Evolutionary conservation across 2,113 vertebrate species (phyloP).

Genomic region (Mormyrus lacerda): DNA sequence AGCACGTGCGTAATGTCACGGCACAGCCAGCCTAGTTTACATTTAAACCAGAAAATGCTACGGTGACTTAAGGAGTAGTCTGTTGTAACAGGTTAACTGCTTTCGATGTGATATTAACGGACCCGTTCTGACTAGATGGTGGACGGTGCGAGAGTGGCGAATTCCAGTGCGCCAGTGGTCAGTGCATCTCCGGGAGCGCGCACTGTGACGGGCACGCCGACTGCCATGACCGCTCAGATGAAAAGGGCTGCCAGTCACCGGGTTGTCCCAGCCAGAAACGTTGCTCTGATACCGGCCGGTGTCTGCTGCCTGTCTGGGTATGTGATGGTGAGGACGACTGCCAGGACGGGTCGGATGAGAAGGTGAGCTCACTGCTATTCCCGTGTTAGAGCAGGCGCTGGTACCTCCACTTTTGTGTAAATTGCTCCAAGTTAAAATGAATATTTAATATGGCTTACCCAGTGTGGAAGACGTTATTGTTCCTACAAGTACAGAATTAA

Average conservation of each 20-base stretch:
- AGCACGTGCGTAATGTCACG: background rate
- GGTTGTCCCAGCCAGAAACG: slow-evolving; percentile 59
- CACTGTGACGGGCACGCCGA: slow-evolving; percentile 72
- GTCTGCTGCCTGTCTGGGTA: slow-evolving; percentile 69
- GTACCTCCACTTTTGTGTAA: background rate
- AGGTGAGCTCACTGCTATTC: slow-evolving; percentile 53
- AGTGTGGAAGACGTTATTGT: background rate
- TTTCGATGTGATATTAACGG: background rate
- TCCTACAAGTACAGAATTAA: background rate
- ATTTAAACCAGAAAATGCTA: background rate
- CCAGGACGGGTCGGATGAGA: slow-evolving; percentile 72
- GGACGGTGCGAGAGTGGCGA: slow-evolving; percentile 51
- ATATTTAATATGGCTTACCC: background rate
- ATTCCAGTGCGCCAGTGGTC: slow-evolving; percentile 69
- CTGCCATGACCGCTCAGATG: slow-evolving; percentile 76
- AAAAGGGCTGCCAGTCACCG: slow-evolving; percentile 57
- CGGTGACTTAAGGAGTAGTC: background rate
- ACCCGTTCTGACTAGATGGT: slow-evolving; percentile 37
- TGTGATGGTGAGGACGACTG: slow-evolving; percentile 79
- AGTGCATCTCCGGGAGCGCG: slow-evolving; percentile 65
- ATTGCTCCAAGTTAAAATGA: background rate
- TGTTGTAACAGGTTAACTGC: background rate
- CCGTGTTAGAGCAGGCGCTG: background rate
- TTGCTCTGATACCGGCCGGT: slow-evolving; percentile 67
- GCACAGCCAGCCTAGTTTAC: background rate